Percentiles rank a stretch among this genome's conserved stretches.
Conservation (phyloP, 1,140 invertebrate genomes). For the Zaprionus taronus region DNA sequence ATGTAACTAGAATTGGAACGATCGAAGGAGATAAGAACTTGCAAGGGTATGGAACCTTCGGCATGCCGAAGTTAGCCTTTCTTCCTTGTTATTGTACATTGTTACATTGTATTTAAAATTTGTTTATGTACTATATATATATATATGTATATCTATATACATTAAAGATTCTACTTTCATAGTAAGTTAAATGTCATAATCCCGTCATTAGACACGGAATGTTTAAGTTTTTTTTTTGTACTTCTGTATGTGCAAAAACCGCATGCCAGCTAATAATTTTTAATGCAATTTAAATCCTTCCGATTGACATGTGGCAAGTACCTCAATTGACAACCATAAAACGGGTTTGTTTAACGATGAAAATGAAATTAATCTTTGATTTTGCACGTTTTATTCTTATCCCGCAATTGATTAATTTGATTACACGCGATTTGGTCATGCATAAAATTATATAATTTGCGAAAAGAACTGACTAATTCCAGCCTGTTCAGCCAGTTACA, state of each 20-base stretch:
- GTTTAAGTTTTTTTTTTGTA: neutral
- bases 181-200: neutral
- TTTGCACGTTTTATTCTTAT: slow-evolving; percentile 12
- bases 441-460: slow-evolving; percentile 48
- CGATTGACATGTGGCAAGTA: slow-evolving; percentile 24
- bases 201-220: neutral
- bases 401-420: slow-evolving; percentile 50
- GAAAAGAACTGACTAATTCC: slow-evolving; percentile 39
- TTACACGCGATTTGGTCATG: slow-evolving; percentile 43
- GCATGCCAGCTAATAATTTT: slow-evolving; percentile 24
- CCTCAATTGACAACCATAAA: slow-evolving; percentile 29
- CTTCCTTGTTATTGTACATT: no score
- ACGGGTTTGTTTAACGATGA: slow-evolving; percentile 28
- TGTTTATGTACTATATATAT: no score
- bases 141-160: neutral
- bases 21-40: no score
- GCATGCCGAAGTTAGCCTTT: no score
- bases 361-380: slow-evolving; percentile 34
- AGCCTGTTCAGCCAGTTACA: neutral
- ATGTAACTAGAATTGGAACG: no score
- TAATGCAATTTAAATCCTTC: slow-evolving; percentile 26
- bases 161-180: neutral
- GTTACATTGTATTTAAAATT: no score
- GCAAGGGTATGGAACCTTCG: no score
- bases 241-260: neutral